Evolutionary conservation across 2,797 vertebrate genomes (phyloP).

Genomic region (Takifugu ocellatus): DNA sequence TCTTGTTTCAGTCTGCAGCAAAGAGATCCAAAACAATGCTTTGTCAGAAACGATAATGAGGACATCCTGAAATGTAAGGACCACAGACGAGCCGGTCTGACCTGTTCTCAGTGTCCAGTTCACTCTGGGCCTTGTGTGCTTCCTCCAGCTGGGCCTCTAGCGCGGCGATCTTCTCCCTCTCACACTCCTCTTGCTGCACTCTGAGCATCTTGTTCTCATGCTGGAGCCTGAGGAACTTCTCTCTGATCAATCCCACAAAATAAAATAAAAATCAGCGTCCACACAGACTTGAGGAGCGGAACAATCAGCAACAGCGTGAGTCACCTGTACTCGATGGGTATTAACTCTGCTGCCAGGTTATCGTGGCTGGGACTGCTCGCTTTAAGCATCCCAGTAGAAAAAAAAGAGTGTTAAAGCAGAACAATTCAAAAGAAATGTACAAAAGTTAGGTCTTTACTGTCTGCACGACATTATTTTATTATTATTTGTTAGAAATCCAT

Average conservation of each 20-base stretch:
- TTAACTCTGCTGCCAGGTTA: constrained; percentile 92
- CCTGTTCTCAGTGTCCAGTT: constrained; percentile 93
- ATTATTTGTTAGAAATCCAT: neutral
- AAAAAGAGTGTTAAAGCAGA: neutral
- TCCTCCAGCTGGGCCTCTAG: constrained; percentile 87
- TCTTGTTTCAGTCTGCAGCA: constrained; percentile 82
- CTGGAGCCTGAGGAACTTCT: constrained; percentile 92
- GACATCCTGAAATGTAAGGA: neutral
- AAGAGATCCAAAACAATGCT: neutral
- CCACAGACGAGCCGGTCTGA: constrained; percentile 32
- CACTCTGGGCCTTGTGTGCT: constrained; percentile 82
- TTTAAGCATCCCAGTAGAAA: constrained; percentile 67
- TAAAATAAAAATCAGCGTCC: neutral
- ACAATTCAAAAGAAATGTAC: too few relatives aligned
- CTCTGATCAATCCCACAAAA: constrained; percentile 67
- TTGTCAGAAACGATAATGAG: neutral
- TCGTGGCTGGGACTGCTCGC: constrained; percentile 81
- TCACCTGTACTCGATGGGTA: constrained; percentile 93
- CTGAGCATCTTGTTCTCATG: constrained; percentile 98
- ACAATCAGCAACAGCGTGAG: neutral
- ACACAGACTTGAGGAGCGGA: neutral
- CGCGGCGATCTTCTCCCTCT: constrained; percentile 82
- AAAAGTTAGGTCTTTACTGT: too few relatives aligned
- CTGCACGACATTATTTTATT: too few relatives aligned
- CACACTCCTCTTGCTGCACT: constrained; percentile 88